Evolutionary conservation across 2,797 vertebrate genomes (phyloP), one percentile per base, ranked within the genome.

Genomic region (Argentina silus): DNA sequence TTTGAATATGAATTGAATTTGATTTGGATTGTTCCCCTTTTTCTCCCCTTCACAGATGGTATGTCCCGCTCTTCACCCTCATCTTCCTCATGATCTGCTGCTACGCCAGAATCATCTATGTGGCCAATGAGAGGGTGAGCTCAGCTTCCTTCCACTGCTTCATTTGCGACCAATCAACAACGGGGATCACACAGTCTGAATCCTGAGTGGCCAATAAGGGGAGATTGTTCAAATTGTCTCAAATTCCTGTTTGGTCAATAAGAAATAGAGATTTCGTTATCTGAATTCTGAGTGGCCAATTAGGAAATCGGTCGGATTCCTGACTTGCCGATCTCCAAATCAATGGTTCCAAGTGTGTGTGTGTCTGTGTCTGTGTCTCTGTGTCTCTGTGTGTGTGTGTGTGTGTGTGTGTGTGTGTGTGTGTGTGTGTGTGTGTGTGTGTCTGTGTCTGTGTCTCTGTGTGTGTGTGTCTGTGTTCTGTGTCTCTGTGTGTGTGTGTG

Each of bases 41-140:
- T 66, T 65, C 42, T 14, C 14, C 19, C 62, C 19, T 72, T 53
- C 57, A 48, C 90, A 96, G 94, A 95, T 87, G 74, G 93, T 88
- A 91, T 79, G 87, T 94, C 84, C 95, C 94, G 60, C 90, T 96
- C 82, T 95, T 94, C 90, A 91, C 87, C 83, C 93, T 96, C 87
- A 95, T 96, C 89, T 91, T 95, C 87, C 86, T 94, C 86, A 96
- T 95, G 93, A 95, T 92, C 87, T 91, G 92, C 89, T 95, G 95
- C 89, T 93, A 95, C 48, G 89, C 88, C 81, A 88, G 92, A 79
- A 95, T 96, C 86, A 95, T 95, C 88, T 96, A 88, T 69, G 92
- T 95, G 83, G 91, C 94, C 89, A 94, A 93, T 77, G 50, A 89
- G 72, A 91, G 93, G 87, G 94, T 94, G 81, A 93, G 93, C 89